These are phyloP conservation scores for Caenorhabditis latens DNA, from an alignment of 1,140 invertebrate species.

Conservation along the genomic window DNA sequence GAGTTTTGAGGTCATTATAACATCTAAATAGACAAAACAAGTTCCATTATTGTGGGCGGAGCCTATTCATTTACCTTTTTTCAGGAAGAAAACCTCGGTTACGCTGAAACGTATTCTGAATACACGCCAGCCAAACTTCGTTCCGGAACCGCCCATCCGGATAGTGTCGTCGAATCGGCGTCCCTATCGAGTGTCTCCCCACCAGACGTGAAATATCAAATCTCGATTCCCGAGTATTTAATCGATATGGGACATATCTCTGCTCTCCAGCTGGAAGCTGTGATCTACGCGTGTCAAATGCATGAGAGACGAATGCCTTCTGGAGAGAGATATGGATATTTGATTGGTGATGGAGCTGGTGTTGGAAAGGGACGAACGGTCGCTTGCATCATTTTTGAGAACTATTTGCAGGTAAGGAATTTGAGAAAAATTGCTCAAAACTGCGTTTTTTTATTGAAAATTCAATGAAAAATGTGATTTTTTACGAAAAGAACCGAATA, in stretches of 20 bases:
- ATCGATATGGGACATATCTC: constrained; percentile 90
- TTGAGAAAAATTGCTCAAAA: constrained; percentile 83
- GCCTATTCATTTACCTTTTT: neutral
- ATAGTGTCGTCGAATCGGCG: constrained; percentile 98
- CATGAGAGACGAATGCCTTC: constrained; percentile 92
- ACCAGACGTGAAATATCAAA: constrained; percentile 90
- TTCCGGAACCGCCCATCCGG: constrained; percentile 94
- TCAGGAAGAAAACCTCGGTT: constrained; percentile 93
- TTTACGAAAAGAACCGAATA: no score
- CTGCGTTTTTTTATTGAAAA: constrained; percentile 81
- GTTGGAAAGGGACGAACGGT: constrained; percentile 99
- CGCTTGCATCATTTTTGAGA: constrained; percentile 97
- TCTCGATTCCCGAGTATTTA: constrained; percentile 86
- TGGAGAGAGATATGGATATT: constrained; percentile 91
- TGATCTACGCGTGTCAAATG: constrained; percentile 94
- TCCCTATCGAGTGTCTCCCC: constrained; percentile 95
- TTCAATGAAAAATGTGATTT: no score
- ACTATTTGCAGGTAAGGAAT: constrained; percentile 87
- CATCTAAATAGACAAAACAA: no score
- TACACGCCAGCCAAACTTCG: constrained; percentile 97
- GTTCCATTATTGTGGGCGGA: no score
- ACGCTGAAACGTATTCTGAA: constrained; percentile 96
- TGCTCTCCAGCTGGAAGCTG: constrained; percentile 94
- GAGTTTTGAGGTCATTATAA: no score
- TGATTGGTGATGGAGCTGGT: constrained; percentile 97